Evolutionary conservation across 92 coral and sea anemone genomes (phyloP).

Genomic region (Zoanthus sansibaricus): DNA sequence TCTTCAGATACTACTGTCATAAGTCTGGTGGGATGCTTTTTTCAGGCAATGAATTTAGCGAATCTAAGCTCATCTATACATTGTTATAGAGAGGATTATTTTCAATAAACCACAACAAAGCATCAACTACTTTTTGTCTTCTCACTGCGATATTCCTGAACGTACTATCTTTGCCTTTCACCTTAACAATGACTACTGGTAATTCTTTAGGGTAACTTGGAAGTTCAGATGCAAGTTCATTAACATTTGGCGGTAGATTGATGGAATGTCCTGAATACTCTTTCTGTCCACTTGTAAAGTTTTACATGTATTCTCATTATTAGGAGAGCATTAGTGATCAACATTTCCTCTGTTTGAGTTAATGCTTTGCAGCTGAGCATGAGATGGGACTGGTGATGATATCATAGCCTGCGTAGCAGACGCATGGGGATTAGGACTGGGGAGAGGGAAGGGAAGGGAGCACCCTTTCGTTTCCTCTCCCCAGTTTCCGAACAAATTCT

Average conservation of each 20-base stretch:
- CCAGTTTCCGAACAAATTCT: no score
- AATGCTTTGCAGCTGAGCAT: no score
- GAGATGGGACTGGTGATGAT: no score
- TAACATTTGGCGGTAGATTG: conserved; percentile 54
- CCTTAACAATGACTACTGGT: no score
- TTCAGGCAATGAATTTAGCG: conserved; percentile 21
- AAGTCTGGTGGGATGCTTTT: conserved; percentile 50
- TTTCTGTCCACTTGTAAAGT: conserved; percentile 52
- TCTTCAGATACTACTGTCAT: conserved; percentile 42
- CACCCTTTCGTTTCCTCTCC: no score
- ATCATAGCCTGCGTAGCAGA: no score
- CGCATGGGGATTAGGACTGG: no score
- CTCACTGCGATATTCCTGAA: conserved; percentile 58
- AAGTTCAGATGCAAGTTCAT: conserved; percentile 57
- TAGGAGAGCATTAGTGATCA: background rate
- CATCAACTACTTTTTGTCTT: conserved; percentile 61
- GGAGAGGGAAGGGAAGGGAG: no score
- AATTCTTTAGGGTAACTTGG: conserved; percentile 58
- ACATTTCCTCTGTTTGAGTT: no score
- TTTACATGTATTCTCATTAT: conserved; percentile 58
- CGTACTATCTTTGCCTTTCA: no score
- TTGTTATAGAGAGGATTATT: conserved; percentile 63
- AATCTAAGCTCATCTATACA: conserved; percentile 41
- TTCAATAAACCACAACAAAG: conserved; percentile 57
- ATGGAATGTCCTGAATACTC: conserved; percentile 16